Conservation (phyloP, 2,888 invertebrate genomes). For the Limnephilus auricula region DNA sequence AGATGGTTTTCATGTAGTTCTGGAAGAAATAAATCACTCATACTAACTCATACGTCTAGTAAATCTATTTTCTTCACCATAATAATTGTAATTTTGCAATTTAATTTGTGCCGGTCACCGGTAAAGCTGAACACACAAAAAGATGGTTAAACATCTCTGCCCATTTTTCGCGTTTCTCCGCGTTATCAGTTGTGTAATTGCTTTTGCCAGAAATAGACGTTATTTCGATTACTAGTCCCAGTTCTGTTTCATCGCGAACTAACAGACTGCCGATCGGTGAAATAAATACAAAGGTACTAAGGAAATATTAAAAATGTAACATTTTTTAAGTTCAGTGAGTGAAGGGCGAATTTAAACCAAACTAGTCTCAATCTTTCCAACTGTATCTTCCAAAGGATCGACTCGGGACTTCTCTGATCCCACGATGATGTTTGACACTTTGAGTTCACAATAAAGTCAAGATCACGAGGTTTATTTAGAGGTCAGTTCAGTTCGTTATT, state of each 20-base stretch:
- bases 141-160: slow-evolving; percentile 9
- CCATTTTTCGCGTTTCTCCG: slow-evolving; percentile 18
- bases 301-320: not conserved
- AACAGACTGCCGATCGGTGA: not conserved
- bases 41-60: not conserved
- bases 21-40: too few relatives aligned
- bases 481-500: not conserved
- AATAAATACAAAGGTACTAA: not conserved
- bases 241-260: not conserved
- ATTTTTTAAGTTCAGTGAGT: not conserved
- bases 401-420: not conserved
- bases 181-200: slow-evolving; percentile 24
- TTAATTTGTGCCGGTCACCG: not conserved
- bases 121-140: slow-evolving; percentile 16
- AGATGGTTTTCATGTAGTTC: too few relatives aligned
- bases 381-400: not conserved
- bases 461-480: not conserved
- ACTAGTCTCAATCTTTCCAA: not conserved
- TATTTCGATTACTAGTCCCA: not conserved
- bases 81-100: not conserved
- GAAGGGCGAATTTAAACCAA: not conserved
- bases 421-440: not conserved
- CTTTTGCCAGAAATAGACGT: slow-evolving; percentile 10
- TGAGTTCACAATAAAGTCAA: not conserved
- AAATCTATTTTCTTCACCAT: not conserved